phyloP scores from a whole-genome alignment of 2,113 vertebrate species.

The Phalacrocorax aristotelis region DNA sequence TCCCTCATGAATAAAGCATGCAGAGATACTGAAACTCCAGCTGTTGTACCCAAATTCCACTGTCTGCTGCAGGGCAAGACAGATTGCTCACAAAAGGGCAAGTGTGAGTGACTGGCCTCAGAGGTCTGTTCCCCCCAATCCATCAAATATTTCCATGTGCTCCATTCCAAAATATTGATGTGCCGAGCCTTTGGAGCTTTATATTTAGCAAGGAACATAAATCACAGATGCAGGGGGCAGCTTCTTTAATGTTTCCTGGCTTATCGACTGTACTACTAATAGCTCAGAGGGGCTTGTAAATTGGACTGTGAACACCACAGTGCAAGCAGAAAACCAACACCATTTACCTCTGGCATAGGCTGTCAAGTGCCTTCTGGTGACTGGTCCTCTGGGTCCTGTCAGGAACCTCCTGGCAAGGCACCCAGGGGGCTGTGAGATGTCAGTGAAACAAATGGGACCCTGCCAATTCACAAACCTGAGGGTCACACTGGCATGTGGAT shows the following conservation, averaged over 20 bases:
- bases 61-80: conserved; percentile 31
- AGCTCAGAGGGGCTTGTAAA: conserved; percentile 5
- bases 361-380: background rate
- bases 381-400: background rate
- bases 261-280: background rate
- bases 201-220: conserved; percentile 56
- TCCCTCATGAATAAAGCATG: background rate
- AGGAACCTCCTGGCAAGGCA: background rate
- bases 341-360: background rate
- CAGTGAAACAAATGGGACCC: background rate
- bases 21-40: conserved; percentile 3
- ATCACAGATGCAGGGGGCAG: conserved; percentile 10
- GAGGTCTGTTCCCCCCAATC: background rate
- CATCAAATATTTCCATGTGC: conserved; percentile 45
- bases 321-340: background rate
- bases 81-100: conserved; percentile 53
- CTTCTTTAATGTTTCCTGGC: background rate
- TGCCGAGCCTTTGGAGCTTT: background rate
- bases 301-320: background rate
- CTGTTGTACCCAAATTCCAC: conserved; percentile 54
- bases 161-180: conserved; percentile 46
- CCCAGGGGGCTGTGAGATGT: background rate
- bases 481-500: rapidly evolving
- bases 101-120: conserved; percentile 22
- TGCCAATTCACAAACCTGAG: rapidly evolving